Percentiles rank a stretch among this genome's conserved stretches.
Evolutionary conservation across 2,797 vertebrate genomes (phyloP).

Genomic region (Toxotes lorentzi): DNA sequence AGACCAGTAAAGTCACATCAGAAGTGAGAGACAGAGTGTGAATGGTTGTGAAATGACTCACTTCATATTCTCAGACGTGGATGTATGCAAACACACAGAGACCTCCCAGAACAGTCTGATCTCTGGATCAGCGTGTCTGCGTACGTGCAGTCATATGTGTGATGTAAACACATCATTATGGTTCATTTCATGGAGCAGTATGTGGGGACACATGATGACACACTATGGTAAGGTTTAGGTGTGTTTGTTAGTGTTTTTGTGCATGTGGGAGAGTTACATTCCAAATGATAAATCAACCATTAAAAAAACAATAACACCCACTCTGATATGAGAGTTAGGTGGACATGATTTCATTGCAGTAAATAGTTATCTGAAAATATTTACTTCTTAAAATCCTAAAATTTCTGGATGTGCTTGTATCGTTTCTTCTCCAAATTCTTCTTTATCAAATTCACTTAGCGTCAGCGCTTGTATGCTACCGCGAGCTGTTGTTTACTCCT

Average conservation of each 20-base stretch:
- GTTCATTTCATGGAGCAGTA: background rate
- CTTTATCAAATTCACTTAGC: slow-evolving; percentile 28
- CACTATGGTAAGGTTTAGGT: slow-evolving; percentile 9
- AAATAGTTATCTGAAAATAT: background rate
- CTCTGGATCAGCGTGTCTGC: slow-evolving; percentile 70
- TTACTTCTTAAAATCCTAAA: background rate
- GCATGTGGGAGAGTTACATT: slow-evolving; percentile 26
- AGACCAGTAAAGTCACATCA: background rate
- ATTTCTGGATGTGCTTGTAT: background rate
- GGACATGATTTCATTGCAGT: background rate
- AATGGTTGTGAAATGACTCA: slow-evolving; percentile 43
- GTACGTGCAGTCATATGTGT: background rate
- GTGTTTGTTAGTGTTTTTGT: slow-evolving; percentile 17
- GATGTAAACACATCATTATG: slow-evolving; percentile 55
- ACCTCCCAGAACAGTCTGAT: slow-evolving; percentile 49
- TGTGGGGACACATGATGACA: slow-evolving; percentile 10
- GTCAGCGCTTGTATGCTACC: slow-evolving; percentile 31
- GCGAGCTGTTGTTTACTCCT: slow-evolving; percentile 57
- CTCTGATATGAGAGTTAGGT: background rate
- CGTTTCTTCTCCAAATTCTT: slow-evolving; percentile 16
- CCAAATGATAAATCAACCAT: slow-evolving; percentile 26
- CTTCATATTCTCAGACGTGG: background rate
- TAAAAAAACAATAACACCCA: slow-evolving; percentile 2
- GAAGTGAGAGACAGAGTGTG: background rate
- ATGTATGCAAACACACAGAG: slow-evolving; percentile 18